Evolutionary conservation across 2,888 invertebrate genomes (phyloP).

Genomic region (Notodonta dromedarius): DNA sequence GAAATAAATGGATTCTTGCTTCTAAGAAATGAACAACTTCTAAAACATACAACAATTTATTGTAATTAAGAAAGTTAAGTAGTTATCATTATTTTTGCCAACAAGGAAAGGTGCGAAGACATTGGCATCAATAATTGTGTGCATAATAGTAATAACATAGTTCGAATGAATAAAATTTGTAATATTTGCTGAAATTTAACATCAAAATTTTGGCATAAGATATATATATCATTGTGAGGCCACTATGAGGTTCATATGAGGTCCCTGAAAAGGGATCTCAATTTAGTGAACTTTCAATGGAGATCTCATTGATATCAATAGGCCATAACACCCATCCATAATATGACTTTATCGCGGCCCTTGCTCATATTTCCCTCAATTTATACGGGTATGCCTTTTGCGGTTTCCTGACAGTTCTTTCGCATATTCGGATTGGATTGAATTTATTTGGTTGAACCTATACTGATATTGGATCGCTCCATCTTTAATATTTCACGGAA

Average conservation of each 20-base stretch:
- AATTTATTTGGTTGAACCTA: constrained; percentile 60
- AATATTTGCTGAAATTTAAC: too few species aligned
- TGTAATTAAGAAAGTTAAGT: too few species aligned
- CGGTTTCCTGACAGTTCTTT: constrained; percentile 64
- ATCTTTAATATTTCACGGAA: constrained; percentile 43
- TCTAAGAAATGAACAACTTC: constrained; percentile 6
- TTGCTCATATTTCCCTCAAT: constrained; percentile 70
- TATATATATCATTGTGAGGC: too few species aligned
- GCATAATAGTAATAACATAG: too few species aligned
- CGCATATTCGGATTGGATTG: constrained; percentile 63
- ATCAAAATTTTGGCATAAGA: too few species aligned
- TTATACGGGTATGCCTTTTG: constrained; percentile 69
- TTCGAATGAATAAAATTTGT: too few species aligned
- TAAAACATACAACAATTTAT: constrained; percentile 9
- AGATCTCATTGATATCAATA: constrained; percentile 77
- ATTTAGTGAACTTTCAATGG: constrained; percentile 72
- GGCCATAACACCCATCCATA: constrained; percentile 67
- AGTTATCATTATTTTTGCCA: too few species aligned
- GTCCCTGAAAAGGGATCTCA: constrained; percentile 46
- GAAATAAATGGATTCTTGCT: constrained; percentile 24
- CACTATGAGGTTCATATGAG: constrained; percentile 21
- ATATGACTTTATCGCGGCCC: constrained; percentile 70
- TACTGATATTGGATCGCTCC: constrained; percentile 46
- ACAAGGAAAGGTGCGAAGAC: neutral
- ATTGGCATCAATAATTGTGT: too few species aligned